Evolutionary conservation across 2,797 vertebrate species (phyloP).

Genomic region (Adrianichthys oophorus): DNA sequence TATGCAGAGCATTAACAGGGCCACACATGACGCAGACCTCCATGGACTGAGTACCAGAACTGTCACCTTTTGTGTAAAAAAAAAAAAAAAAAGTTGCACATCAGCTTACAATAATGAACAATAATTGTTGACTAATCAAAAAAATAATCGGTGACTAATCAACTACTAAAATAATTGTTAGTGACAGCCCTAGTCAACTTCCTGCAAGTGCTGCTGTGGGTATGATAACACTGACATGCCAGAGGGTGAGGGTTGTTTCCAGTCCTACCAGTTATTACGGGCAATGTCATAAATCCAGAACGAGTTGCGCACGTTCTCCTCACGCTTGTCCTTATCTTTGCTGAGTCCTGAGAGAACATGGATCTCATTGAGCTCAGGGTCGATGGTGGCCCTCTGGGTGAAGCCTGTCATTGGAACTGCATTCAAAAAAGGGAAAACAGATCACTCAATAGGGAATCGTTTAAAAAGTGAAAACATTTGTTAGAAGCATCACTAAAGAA

Average conservation of each 20-base stretch:
- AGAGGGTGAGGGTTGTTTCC: background rate
- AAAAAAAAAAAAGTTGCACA: no score
- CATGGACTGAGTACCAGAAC: no score
- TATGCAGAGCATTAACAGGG: no score
- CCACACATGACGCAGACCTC: no score
- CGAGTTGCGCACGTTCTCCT: conserved; percentile 98
- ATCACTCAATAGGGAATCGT: background rate
- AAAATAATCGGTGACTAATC: no score
- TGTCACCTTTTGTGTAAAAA: no score
- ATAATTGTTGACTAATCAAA: no score
- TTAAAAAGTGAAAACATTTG: no score
- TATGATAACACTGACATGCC: conserved; percentile 2
- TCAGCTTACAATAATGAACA: no score
- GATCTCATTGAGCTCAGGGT: conserved; percentile 98
- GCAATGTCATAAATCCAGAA: conserved; percentile 99
- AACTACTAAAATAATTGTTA: no score
- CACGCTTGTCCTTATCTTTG: conserved; percentile 98
- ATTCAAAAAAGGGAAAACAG: background rate
- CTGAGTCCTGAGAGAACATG: conserved; percentile 97
- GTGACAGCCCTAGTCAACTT: conserved; percentile 7
- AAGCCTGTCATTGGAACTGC: conserved; percentile 98
- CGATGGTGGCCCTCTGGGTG: conserved; percentile 97
- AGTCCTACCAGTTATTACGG: conserved; percentile 93
- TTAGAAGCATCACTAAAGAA: no score
- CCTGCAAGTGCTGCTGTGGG: conserved; percentile 19